These are phyloP conservation scores for Cololabis saira DNA, from an alignment of 2,113 vertebrate species.

Conservation along the genomic window DNA sequence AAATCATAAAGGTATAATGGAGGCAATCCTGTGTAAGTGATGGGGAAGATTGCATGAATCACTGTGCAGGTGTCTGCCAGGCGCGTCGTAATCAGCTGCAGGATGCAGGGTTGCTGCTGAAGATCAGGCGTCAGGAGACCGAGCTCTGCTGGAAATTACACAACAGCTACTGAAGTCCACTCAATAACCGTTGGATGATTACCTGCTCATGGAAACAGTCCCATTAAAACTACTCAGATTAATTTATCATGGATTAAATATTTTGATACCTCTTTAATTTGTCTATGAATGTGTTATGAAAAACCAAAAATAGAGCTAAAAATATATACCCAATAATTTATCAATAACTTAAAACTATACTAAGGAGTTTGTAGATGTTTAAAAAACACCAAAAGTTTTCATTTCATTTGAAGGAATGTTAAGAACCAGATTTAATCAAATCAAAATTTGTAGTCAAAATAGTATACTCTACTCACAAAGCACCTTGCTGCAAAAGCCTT, in stretches of 20 bases:
- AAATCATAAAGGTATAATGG: slow-evolving; percentile 43
- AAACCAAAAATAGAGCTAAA: too few relatives aligned
- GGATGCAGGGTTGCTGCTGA: slow-evolving; percentile 23
- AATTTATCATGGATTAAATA: slow-evolving; percentile 12
- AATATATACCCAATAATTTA: too few relatives aligned
- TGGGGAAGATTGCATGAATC: slow-evolving; percentile 54
- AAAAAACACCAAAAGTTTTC: too few relatives aligned
- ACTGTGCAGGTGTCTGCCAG: slow-evolving; percentile 21
- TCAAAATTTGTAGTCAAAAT: too few relatives aligned
- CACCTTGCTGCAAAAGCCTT: too few relatives aligned
- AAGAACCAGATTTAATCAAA: too few relatives aligned
- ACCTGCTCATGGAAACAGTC: slow-evolving; percentile 10
- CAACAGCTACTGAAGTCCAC: slow-evolving; percentile 11
- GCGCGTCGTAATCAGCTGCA: slow-evolving; percentile 39
- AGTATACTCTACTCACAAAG: too few relatives aligned
- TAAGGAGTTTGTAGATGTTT: too few relatives aligned
- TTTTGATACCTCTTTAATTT: neutral
- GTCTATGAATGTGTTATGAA: neutral
- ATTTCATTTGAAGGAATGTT: too few relatives aligned
- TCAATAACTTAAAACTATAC: too few relatives aligned
- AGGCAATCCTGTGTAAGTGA: slow-evolving; percentile 47
- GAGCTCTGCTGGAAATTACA: slow-evolving; percentile 40
- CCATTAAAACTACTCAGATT: slow-evolving; percentile 2
- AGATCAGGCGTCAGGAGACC: slow-evolving; percentile 8
- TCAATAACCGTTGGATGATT: slow-evolving; percentile 38